These are phyloP conservation scores for Acyrthosiphon pisum DNA, from an alignment of 1,140 invertebrate species.

Conservation along the genomic window DNA sequence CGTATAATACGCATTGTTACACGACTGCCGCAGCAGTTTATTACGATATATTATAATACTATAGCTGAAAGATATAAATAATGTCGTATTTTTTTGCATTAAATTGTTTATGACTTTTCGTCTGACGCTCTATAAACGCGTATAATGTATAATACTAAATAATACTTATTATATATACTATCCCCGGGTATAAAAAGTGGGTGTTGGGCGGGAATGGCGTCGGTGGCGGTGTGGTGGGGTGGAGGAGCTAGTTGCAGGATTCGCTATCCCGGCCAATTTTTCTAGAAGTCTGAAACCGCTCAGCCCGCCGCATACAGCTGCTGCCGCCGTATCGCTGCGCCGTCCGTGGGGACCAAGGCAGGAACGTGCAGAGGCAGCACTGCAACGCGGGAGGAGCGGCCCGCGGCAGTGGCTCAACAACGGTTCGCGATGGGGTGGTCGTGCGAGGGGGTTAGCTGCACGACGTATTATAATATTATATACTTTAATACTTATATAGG, in stretches of 20 bases:
- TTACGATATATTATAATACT: not conserved
- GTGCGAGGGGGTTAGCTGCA: not conserved
- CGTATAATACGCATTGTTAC: not conserved
- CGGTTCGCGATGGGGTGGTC: not conserved
- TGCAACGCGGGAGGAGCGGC: not conserved
- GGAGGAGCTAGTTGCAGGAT: not conserved
- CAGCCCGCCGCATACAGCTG: not conserved
- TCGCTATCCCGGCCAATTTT: slow-evolving; percentile 7
- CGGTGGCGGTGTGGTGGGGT: not conserved
- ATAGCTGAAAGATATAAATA: slow-evolving; percentile 7
- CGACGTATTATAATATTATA: not conserved
- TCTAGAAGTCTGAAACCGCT: slow-evolving; percentile 6
- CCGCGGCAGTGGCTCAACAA: not conserved
- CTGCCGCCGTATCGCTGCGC: not conserved
- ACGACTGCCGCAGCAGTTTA: not conserved
- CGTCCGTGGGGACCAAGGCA: not conserved
- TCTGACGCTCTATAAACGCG: slow-evolving; percentile 1
- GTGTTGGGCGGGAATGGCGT: not conserved
- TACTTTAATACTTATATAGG: not conserved
- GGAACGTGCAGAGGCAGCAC: not conserved
- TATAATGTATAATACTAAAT: not conserved
- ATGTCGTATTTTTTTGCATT: slow-evolving; percentile 7
- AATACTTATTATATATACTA: slow-evolving; percentile 6
- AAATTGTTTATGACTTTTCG: slow-evolving; percentile 16
- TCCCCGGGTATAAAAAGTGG: not conserved